A percentile compares a stretch with the other conserved stretches of the same genome.
These are phyloP conservation scores for Trichonephila inaurata DNA, from an alignment of 1,140 invertebrate species.

Conservation along the genomic window DNA sequence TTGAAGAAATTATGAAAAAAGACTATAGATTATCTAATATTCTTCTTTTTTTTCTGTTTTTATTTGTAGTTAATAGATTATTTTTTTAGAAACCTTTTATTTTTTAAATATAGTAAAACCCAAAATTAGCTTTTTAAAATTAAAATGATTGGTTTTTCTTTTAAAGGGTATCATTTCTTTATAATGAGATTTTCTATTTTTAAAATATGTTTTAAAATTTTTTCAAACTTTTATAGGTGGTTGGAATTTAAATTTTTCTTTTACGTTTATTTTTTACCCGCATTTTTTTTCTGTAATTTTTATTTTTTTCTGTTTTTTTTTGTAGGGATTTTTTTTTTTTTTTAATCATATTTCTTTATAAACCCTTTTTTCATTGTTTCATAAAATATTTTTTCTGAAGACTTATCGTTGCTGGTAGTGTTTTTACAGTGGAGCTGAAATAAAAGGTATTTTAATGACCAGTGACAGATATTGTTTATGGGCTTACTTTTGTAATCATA, in stretches of 20 bases:
- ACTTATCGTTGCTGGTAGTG: slow-evolving; percentile 62
- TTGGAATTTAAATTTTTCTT: slow-evolving; percentile 51
- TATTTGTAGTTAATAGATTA: not conserved
- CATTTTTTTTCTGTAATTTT: slow-evolving; percentile 72
- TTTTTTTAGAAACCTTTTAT: not conserved
- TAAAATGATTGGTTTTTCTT: not conserved
- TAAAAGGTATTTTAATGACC: slow-evolving; percentile 36
- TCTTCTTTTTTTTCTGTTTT: not conserved
- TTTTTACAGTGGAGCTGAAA: slow-evolving; percentile 59
- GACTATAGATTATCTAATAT: no score
- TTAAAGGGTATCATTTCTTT: no score
- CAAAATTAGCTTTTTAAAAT: slow-evolving; percentile 57
- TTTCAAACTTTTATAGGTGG: slow-evolving; percentile 52
- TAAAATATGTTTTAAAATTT: not conserved
- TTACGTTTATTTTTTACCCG: slow-evolving; percentile 44
- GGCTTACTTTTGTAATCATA: no score
- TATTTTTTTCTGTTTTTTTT: slow-evolving; percentile 75
- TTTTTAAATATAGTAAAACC: slow-evolving; percentile 9
- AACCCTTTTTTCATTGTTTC: slow-evolving; percentile 67
- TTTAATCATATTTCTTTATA: slow-evolving; percentile 74
- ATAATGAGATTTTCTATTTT: not conserved
- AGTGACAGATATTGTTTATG: not conserved
- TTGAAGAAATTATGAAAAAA: no score
- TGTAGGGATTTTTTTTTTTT: slow-evolving; percentile 72
- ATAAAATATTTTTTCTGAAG: slow-evolving; percentile 52